Conservation (phyloP, 2,888 invertebrate genomes). For the Erynnis tages region DNA sequence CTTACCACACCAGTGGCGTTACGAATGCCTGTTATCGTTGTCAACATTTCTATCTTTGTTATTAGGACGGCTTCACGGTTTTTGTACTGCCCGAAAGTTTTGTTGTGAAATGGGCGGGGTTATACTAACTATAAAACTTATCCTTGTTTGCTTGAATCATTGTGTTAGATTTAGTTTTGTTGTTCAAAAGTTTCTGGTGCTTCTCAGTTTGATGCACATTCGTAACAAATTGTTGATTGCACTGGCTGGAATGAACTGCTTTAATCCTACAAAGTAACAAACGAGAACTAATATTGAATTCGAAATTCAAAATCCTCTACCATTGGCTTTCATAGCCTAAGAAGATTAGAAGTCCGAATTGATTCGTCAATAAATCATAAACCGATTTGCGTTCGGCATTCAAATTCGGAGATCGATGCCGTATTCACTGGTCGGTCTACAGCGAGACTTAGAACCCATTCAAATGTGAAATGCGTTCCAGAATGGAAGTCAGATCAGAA, state of each 20-base stretch:
- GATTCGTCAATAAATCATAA: conserved; percentile 14
- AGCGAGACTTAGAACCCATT: conserved; percentile 5
- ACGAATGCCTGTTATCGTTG: conserved; percentile 37
- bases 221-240: too few relatives aligned
- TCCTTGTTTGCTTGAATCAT: too few relatives aligned
- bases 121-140: too few relatives aligned
- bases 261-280: neutral
- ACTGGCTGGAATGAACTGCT: too few relatives aligned
- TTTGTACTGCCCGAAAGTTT: conserved; percentile 8
- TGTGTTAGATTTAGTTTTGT: too few relatives aligned
- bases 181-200: too few relatives aligned
- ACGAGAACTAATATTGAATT: neutral
- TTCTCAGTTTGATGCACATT: too few relatives aligned
- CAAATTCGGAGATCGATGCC: conserved; percentile 8
- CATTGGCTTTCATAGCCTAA: neutral
- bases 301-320: neutral
- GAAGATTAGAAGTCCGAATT: conserved; percentile 9
- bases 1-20: neutral
- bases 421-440: conserved; percentile 9
- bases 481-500: conserved; percentile 19
- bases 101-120: neutral
- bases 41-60: conserved; percentile 14
- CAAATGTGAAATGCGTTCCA: conserved; percentile 15
- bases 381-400: conserved; percentile 7
- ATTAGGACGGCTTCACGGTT: conserved; percentile 13